Percentiles rank a stretch among this genome's conserved stretches.
These are phyloP conservation scores for Halictus quadricinctus DNA, from an alignment of 2,888 invertebrate species.

Conservation along the genomic window DNA sequence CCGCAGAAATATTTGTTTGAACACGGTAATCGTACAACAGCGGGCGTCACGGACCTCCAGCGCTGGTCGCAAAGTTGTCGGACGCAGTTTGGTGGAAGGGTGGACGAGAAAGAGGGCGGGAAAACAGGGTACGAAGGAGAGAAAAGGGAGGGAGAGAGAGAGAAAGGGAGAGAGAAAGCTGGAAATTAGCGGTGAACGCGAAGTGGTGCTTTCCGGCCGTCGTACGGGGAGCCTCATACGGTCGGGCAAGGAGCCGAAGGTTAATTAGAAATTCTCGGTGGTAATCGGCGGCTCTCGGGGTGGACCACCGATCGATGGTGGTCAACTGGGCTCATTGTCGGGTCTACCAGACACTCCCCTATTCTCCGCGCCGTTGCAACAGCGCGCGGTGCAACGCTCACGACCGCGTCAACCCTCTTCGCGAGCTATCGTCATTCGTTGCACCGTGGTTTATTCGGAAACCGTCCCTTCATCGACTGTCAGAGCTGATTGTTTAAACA, in stretches of 20 bases:
- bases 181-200: slow-evolving; percentile 58
- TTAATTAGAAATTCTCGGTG: slow-evolving; percentile 68
- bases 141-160: background rate
- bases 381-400: slow-evolving; percentile 5
- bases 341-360: slow-evolving; percentile 42
- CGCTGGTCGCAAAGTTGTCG: slow-evolving; percentile 19
- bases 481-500: background rate
- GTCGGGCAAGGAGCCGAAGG: slow-evolving; percentile 58
- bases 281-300: slow-evolving; percentile 61
- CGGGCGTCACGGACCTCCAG: background rate
- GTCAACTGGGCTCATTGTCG: slow-evolving; percentile 60
- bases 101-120: background rate
- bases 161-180: slow-evolving; percentile 9
- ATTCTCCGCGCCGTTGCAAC: slow-evolving; percentile 32
- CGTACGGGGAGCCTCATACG: slow-evolving; percentile 34
- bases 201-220: slow-evolving; percentile 49
- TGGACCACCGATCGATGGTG: slow-evolving; percentile 63
- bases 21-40: background rate
- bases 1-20: slow-evolving; percentile 17
- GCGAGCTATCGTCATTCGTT: slow-evolving; percentile 7
- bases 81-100: background rate
- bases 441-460: slow-evolving; percentile 39
- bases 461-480: background rate
- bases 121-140: background rate
- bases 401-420: slow-evolving; percentile 12